A percentile compares a stretch with the other conserved stretches of the same genome.
Conservation (phyloP, 2,888 invertebrate species). For the Parelbella ahira region DNA sequence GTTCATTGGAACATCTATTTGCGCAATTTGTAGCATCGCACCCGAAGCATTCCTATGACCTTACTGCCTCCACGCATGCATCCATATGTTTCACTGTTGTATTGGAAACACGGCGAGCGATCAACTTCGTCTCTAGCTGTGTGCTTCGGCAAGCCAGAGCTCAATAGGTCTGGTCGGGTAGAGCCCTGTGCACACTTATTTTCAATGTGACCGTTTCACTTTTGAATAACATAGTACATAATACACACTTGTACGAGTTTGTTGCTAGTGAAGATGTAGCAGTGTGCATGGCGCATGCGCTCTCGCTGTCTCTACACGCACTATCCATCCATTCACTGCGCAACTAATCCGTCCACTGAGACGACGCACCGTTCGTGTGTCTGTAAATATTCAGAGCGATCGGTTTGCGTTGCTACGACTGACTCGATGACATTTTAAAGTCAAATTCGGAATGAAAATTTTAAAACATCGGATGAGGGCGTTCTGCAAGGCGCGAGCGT, state of each 20-base stretch:
- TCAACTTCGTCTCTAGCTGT: no score
- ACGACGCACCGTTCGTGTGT: conserved; percentile 47
- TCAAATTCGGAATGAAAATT: conserved; percentile 71
- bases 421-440: conserved; percentile 68
- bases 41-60: conserved; percentile 70
- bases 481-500: conserved; percentile 42
- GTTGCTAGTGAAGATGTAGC: conserved; percentile 25
- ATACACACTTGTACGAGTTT: conserved; percentile 16
- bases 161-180: no score
- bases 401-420: conserved; percentile 50
- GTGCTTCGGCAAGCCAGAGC: no score
- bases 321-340: conserved; percentile 72
- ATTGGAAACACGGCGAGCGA: not conserved
- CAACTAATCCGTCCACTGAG: conserved; percentile 57
- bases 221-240: conserved; percentile 20
- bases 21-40: conserved; percentile 74
- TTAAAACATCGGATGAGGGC: conserved; percentile 61
- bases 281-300: conserved; percentile 74
- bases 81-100: conserved; percentile 24
- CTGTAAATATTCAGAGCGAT: conserved; percentile 61
- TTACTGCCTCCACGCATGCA: conserved; percentile 48
- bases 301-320: conserved; percentile 53
- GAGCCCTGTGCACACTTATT: conserved; percentile 14
- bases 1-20: conserved; percentile 81
- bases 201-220: conserved; percentile 24